These are phyloP conservation scores for Euphonia xanthogaster DNA, from an alignment of 2,797 vertebrate genomes.

Conservation along the genomic window DNA sequence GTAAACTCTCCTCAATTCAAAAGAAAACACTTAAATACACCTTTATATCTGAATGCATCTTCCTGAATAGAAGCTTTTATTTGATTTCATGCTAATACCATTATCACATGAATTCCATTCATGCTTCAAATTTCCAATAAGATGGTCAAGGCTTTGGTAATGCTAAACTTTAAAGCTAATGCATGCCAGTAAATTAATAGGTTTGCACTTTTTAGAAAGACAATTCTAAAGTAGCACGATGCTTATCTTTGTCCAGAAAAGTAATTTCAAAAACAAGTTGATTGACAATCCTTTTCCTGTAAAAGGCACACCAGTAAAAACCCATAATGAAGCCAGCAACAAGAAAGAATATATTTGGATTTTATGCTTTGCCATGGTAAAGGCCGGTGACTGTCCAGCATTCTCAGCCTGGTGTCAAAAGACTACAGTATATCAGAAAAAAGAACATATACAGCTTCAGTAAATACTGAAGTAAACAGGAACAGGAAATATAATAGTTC, in stretches of 20 bases:
- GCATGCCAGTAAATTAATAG: neutral
- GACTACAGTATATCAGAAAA: neutral
- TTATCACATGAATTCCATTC: neutral
- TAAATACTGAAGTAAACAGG: neutral
- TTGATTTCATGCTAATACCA: neutral
- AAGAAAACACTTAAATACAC: neutral
- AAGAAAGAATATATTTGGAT: neutral
- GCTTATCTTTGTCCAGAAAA: neutral
- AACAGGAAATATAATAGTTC: neutral
- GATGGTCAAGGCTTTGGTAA: neutral
- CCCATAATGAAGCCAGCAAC: neutral
- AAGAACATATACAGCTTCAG: neutral
- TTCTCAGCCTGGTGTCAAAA: neutral
- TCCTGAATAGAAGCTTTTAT: neutral
- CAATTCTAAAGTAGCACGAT: neutral
- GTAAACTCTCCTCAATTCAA: neutral
- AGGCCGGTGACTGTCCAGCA: neutral
- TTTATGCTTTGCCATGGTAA: neutral
- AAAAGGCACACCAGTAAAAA: neutral
- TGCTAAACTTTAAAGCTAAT: neutral
- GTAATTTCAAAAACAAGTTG: neutral
- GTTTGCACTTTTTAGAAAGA: neutral
- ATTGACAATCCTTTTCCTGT: neutral
- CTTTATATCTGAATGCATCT: neutral
- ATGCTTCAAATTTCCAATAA: neutral